phyloP scores from a whole-genome alignment of 2,888 invertebrate species.

The Cynaeus angustus region DNA sequence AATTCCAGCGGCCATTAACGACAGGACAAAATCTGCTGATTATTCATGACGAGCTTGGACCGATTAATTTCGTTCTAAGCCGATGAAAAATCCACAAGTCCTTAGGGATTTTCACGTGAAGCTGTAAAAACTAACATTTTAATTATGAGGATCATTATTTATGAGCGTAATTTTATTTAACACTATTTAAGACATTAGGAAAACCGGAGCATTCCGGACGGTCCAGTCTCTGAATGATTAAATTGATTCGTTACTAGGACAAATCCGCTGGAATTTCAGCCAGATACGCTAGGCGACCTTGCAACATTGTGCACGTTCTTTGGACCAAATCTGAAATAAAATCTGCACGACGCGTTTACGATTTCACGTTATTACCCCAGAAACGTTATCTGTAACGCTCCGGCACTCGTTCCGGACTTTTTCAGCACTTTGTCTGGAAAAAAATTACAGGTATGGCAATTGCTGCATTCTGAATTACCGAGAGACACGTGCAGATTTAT shows the following conservation, averaged over 20 bases:
- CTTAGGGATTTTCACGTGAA: neutral
- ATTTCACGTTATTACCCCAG: constrained; percentile 47
- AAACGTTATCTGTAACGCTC: constrained; percentile 46
- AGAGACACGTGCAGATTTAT: neutral
- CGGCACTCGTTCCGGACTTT: constrained; percentile 35
- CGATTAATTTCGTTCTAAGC: constrained; percentile 23
- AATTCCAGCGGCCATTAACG: constrained; percentile 31
- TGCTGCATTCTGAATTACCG: neutral
- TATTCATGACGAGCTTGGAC: constrained; percentile 29
- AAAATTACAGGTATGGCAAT: constrained; percentile 6
- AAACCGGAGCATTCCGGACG: neutral
- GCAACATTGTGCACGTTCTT: constrained; percentile 43
- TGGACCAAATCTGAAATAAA: constrained; percentile 48
- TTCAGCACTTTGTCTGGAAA: constrained; percentile 10
- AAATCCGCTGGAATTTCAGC: constrained; percentile 36
- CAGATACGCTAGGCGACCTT: constrained; percentile 22
- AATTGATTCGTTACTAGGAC: neutral
- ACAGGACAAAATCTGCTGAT: constrained; percentile 34
- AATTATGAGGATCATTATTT: neutral
- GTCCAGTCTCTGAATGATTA: neutral
- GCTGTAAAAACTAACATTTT: neutral
- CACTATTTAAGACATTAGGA: too few relatives aligned
- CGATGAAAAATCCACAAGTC: constrained; percentile 7
- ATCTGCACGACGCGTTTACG: constrained; percentile 45
- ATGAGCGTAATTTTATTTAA: neutral